Base-by-base conservation (phyloP, 2,113 vertebrate species). In the Chaenocephalus aceratus region DNA sequence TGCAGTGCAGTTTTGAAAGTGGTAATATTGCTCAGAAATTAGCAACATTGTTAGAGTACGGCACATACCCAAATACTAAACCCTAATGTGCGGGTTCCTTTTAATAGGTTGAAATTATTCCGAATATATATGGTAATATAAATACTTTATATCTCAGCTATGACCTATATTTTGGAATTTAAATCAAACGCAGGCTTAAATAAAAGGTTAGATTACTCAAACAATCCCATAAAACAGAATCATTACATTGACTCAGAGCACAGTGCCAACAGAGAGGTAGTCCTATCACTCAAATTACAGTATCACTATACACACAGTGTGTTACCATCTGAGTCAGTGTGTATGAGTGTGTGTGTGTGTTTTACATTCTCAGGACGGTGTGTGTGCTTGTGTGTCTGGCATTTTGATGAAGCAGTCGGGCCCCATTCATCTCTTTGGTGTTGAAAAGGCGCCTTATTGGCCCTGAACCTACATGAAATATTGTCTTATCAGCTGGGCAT, bases 381-480 rank as follows among this genome's bases (percentile, higher is more conserved):
- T 65, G 79, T 76, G 85, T 46, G 61, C n/a, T 45, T 30, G 46
- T 65, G 45, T 66, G 69, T 64, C 75, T 77, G 76, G 75, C 60
- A 86, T 90, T 92, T 86, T 92, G 86, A 94, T 90, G 77, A 83
- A 66, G 46, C 85, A 83, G 90, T 92, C 89, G 84, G 81, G 64
- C 71, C 62, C 87, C 68, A 89, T 93, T 93, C 88, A 91, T 93
- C 89, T 91, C 89, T 67, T 68, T 63, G 67, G 83, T 90, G 91
- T 88, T 91, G 90, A 93, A 94, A 94, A 89, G 88, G 89, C 89
- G 90, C 86, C 87, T 92, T 91, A 92, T 92, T 92, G 93, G 90
- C 86, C 83, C 83, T 91, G 93, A 94, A 90, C 94, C 88, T 62
- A 84, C 84, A 90, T 92, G 91, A 94, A 94, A 93, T 93, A 94